Percentiles rank a stretch among this genome's conserved stretches.
Conservation (phyloP, 2,888 invertebrate species). For the Athripsodes cinereus region DNA sequence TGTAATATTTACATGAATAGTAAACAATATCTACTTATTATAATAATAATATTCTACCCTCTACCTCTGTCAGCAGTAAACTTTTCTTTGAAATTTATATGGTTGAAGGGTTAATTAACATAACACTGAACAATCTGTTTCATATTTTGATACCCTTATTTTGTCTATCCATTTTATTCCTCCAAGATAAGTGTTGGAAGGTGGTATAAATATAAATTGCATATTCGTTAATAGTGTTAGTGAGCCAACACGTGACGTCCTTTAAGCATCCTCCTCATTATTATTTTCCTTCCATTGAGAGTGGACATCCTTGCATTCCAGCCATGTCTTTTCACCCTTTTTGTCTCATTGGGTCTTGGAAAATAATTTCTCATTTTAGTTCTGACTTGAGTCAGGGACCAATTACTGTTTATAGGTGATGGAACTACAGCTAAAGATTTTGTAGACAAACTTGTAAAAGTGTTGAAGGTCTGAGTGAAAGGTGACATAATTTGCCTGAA, state of each 20-base stretch:
- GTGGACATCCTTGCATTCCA: constrained; percentile 66
- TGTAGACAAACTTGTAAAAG: constrained; percentile 5
- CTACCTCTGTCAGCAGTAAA: too few relatives aligned
- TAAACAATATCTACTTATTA: too few relatives aligned
- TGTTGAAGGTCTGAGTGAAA: constrained; percentile 2
- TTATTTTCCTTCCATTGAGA: constrained; percentile 56
- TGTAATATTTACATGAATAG: too few relatives aligned
- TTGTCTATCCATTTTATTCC: too few relatives aligned
- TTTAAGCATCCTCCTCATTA: constrained; percentile 73
- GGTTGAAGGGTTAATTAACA: too few relatives aligned
- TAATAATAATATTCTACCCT: too few relatives aligned
- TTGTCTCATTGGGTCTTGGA: constrained; percentile 67
- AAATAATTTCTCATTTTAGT: constrained; percentile 61
- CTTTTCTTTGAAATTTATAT: too few relatives aligned
- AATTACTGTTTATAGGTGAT: constrained; percentile 4
- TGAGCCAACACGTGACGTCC: constrained; percentile 65
- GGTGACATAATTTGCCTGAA: constrained; percentile 10
- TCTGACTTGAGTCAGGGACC: constrained; percentile 30
- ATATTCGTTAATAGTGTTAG: constrained; percentile 41
- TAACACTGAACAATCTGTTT: too few relatives aligned
- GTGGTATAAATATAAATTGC: too few relatives aligned
- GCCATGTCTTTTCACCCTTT: constrained; percentile 64
- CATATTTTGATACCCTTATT: too few relatives aligned
- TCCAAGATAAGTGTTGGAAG: too few relatives aligned
- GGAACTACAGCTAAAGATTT: neutral